Percentiles rank a stretch among this genome's conserved stretches.
phyloP scores from a whole-genome alignment of 2,113 vertebrate genomes.

The Chlamydotis undulata region DNA sequence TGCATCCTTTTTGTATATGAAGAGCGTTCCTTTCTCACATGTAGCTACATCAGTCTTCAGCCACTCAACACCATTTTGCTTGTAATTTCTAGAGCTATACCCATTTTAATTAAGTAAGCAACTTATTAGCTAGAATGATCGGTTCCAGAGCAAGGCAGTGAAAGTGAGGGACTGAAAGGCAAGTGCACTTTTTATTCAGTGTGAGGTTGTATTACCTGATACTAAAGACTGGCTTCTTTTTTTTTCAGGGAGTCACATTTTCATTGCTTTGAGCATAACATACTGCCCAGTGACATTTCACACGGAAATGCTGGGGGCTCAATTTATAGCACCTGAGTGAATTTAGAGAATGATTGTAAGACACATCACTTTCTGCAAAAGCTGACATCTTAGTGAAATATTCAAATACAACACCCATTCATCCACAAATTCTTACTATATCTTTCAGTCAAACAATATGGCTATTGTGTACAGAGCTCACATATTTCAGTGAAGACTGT shows the following conservation, averaged over 20 bases:
- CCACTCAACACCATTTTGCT: not conserved
- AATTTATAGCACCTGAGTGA: not conserved
- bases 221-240: not conserved
- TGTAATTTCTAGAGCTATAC: not conserved
- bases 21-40: not conserved
- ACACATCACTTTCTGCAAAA: not conserved
- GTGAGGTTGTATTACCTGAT: not conserved
- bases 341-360: not conserved
- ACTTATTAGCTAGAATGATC: not conserved
- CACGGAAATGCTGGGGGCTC: not conserved
- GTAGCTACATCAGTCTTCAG: not conserved
- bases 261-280: not conserved
- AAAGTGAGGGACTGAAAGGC: not conserved
- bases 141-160: not conserved
- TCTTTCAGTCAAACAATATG: not conserved
- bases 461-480: not conserved
- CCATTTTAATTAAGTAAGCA: not conserved
- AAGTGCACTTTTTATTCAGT: not conserved
- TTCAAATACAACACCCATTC: not conserved
- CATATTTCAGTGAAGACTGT: not conserved
- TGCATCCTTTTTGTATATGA: not conserved
- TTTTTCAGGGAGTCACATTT: not conserved
- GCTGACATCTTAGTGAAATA: not conserved
- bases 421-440: not conserved
- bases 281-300: not conserved